phyloP scores from a whole-genome alignment of 2,113 vertebrate genomes.

The Lepidothrix coronata region DNA sequence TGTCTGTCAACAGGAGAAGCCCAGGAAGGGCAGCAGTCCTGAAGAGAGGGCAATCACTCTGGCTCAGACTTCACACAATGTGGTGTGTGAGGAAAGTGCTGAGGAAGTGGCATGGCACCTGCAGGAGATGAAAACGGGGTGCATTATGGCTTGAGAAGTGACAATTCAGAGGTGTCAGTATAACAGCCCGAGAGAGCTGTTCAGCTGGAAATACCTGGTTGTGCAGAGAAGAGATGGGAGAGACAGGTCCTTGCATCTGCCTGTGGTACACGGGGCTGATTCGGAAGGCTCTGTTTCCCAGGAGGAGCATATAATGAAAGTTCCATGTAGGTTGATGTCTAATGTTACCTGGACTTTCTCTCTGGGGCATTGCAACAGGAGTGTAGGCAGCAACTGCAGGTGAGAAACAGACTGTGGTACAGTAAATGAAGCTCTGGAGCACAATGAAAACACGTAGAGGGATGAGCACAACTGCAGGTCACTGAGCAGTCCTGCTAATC shows the following conservation, averaged over 20 bases:
- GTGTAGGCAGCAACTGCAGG: not conserved
- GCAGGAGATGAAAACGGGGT: not conserved
- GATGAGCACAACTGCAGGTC: not conserved
- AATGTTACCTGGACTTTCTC: not conserved
- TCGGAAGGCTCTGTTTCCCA: not conserved
- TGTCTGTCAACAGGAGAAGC: not conserved
- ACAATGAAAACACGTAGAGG: not conserved
- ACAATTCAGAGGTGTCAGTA: rapidly evolving
- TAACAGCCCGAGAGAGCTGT: not conserved
- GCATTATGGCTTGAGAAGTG: not conserved
- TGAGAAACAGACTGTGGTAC: not conserved
- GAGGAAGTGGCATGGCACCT: not conserved
- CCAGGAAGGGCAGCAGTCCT: not conserved
- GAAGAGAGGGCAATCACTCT: not conserved
- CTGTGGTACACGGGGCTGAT: not conserved
- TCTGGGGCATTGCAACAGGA: not conserved
- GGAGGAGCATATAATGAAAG: not conserved
- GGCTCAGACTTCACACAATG: rapidly evolving
- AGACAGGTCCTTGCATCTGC: not conserved
- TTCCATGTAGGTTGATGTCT: not conserved
- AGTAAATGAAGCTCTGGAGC: not conserved
- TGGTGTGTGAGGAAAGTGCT: too few species aligned
- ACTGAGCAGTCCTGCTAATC: not conserved
- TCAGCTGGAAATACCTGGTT: not conserved
- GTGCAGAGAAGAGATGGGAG: not conserved